phyloP scores from a whole-genome alignment of 2,797 vertebrate genomes.

The Megaceryle alcyon region DNA sequence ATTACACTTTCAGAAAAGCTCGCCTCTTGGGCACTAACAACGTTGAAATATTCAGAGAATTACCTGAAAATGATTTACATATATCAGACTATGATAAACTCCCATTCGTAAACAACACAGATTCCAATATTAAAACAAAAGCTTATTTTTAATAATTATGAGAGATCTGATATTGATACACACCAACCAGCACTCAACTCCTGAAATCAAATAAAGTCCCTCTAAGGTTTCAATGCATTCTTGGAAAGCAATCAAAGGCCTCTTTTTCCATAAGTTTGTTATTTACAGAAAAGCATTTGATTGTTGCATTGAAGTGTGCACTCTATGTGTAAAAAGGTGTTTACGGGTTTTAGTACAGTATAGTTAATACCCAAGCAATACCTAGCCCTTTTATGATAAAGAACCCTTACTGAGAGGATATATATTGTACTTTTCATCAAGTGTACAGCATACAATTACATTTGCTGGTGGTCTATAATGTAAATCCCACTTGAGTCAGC shows the following conservation, averaged over 20 bases:
- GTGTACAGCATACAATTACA: conserved; percentile 60
- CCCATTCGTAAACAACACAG: not conserved
- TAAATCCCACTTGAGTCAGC: not conserved
- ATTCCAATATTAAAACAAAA: not conserved
- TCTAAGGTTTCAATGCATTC: conserved; percentile 72
- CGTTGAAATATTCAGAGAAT: not conserved
- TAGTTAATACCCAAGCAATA: conserved; percentile 80
- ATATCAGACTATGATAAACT: not conserved
- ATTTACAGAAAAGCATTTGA: conserved; percentile 81
- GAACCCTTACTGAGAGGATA: conserved; percentile 73
- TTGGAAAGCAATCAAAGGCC: conserved; percentile 77
- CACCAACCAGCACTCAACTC: not conserved
- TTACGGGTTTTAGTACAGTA: conserved; percentile 82
- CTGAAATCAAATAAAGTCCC: conserved; percentile 41
- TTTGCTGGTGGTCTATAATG: conserved; percentile 75
- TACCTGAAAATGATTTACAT: not conserved
- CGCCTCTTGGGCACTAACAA: not conserved
- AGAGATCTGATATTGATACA: not conserved
- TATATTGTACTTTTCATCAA: conserved; percentile 67
- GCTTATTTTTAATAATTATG: not conserved
- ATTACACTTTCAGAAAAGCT: not conserved
- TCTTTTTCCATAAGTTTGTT: conserved; percentile 74
- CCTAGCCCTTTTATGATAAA: conserved; percentile 74
- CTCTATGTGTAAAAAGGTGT: conserved; percentile 81
- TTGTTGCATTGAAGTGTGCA: conserved; percentile 78